These are phyloP conservation scores for Philypnodon macrostomus DNA, from an alignment of 2,797 vertebrate species.

Conservation along the genomic window DNA sequence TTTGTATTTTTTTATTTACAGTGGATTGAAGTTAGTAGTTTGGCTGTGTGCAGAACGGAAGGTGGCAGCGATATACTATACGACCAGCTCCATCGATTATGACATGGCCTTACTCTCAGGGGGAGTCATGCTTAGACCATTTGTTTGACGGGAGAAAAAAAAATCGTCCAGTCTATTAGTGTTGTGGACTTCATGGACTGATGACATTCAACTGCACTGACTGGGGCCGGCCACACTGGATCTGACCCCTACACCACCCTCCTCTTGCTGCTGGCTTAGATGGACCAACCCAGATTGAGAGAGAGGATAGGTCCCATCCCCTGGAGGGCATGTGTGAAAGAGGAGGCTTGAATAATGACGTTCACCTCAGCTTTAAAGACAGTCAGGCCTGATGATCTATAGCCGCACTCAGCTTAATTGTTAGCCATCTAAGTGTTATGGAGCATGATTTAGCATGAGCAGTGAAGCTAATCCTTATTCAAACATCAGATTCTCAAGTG, in stretches of 20 bases:
- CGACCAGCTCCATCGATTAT: constrained; percentile 66
- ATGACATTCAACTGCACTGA: constrained; percentile 59
- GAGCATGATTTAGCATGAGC: constrained; percentile 7
- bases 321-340: neutral
- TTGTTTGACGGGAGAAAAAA: constrained; percentile 68
- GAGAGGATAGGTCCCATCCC: neutral
- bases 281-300: constrained; percentile 9
- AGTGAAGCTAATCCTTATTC: constrained; percentile 11
- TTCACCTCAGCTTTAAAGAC: constrained; percentile 23
- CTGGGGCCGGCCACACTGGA: constrained; percentile 36
- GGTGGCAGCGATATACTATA: constrained; percentile 28
- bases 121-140: constrained; percentile 57
- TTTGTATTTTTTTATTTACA: too few species aligned
- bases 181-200: constrained; percentile 44
- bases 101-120: constrained; percentile 62
- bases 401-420: constrained; percentile 7
- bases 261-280: constrained; percentile 16
- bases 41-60: constrained; percentile 7
- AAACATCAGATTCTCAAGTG: constrained; percentile 6
- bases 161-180: constrained; percentile 70
- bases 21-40: constrained; percentile 8
- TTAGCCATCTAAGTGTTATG: constrained; percentile 12
- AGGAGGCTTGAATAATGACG: constrained; percentile 20
- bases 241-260: constrained; percentile 30
- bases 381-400: neutral